These are phyloP conservation scores for Branchipolynoe longqiensis DNA, from an alignment of 2,888 invertebrate species.

Conservation along the genomic window DNA sequence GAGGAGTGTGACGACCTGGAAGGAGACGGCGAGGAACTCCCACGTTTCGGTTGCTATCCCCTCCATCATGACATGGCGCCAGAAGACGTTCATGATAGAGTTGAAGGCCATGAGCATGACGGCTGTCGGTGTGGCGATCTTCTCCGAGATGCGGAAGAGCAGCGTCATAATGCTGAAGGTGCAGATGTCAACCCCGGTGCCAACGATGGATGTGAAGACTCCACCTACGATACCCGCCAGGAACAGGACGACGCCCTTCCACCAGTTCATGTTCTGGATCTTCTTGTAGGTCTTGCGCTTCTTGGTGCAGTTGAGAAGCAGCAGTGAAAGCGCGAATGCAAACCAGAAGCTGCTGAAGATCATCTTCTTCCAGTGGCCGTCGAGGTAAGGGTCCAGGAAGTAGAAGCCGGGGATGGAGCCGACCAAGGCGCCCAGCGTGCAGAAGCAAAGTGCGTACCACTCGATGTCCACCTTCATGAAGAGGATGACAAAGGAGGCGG, in stretches of 20 bases:
- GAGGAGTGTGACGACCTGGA: slow-evolving; percentile 67
- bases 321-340: slow-evolving; percentile 76
- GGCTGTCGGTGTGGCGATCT: slow-evolving; percentile 78
- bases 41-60: slow-evolving; percentile 65
- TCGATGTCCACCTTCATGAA: slow-evolving; percentile 51
- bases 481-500: slow-evolving; percentile 48
- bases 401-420: slow-evolving; percentile 76
- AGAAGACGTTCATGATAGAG: slow-evolving; percentile 72
- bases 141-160: slow-evolving; percentile 67
- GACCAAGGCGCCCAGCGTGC: slow-evolving; percentile 70
- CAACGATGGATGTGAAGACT: slow-evolving; percentile 76
- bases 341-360: slow-evolving; percentile 78
- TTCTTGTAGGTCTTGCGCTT: slow-evolving; percentile 68
- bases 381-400: slow-evolving; percentile 71
- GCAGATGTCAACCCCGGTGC: slow-evolving; percentile 79
- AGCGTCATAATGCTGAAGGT: slow-evolving; percentile 71
- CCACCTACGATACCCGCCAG: slow-evolving; percentile 76
- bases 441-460: slow-evolving; percentile 42
- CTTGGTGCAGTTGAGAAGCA: slow-evolving; percentile 74
- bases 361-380: slow-evolving; percentile 76
- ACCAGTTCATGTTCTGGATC: slow-evolving; percentile 65
- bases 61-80: slow-evolving; percentile 69
- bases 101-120: slow-evolving; percentile 75
- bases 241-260: slow-evolving; percentile 72
- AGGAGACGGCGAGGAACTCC: slow-evolving; percentile 70